phyloP scores from a whole-genome alignment of 2,113 vertebrate genomes.

The Hyperopisus bebe region DNA sequence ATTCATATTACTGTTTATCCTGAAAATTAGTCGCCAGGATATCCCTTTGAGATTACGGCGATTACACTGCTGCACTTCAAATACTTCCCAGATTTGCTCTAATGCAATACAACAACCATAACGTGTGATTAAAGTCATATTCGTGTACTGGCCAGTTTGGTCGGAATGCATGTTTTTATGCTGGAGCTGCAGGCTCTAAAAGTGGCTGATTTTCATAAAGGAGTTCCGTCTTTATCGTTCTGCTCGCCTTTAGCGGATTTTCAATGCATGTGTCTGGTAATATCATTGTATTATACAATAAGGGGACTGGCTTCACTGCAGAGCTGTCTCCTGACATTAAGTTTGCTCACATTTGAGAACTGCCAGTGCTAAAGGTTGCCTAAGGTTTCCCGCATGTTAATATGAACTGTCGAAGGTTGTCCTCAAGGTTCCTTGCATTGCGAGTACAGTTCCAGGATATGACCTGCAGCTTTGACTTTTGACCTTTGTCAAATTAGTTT shows the following conservation, averaged over 20 bases:
- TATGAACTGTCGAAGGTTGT: conserved; percentile 22
- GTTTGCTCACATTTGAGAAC: neutral
- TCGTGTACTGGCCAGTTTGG: conserved; percentile 37
- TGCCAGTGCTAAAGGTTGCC: neutral
- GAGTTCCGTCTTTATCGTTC: conserved; percentile 26
- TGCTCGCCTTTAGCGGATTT: conserved; percentile 14
- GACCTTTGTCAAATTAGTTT: neutral
- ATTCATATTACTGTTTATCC: conserved; percentile 64
- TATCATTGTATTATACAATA: conserved; percentile 9
- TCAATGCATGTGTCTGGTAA: neutral
- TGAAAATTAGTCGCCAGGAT: conserved; percentile 65
- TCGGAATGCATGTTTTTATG: conserved; percentile 25
- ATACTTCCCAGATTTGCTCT: conserved; percentile 56
- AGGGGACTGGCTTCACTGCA: neutral
- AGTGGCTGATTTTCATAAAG: conserved; percentile 33
- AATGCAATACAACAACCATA: conserved; percentile 43
- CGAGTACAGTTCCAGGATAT: neutral
- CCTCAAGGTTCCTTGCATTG: conserved; percentile 16
- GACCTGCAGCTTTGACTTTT: neutral
- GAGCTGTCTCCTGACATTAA: neutral
- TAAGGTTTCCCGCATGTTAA: neutral
- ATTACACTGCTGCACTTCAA: conserved; percentile 59
- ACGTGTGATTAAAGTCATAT: conserved; percentile 41
- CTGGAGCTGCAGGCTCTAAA: conserved; percentile 10
- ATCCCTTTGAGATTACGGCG: conserved; percentile 60